Evolutionary conservation across 2,888 invertebrate genomes (phyloP), one percentile per base, ranked within the genome.

Genomic region (Buathra laborator): DNA sequence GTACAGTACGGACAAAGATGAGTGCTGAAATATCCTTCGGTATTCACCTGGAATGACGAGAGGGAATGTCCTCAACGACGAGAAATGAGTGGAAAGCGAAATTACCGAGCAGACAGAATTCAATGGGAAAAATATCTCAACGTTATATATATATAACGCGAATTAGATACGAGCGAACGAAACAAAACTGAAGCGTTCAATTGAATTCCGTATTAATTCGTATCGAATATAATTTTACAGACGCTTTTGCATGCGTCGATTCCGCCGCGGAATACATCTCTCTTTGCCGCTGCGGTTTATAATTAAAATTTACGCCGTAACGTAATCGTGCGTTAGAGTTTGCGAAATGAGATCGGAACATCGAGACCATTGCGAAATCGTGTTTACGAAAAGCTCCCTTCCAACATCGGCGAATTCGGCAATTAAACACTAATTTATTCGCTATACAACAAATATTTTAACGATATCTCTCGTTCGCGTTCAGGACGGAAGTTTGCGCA

Each of bases 361-460:
- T 66, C 71, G 83, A 29, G 48, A 5, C 0, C 14, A 32, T 4
- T n/a, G 6, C 46, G 46, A 16, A 48, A 37, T 70, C 68, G 24
- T 6, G 9, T 56, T 43, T 37, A 29, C 67, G 37, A 44, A 29
- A 56, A 9, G 43, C 43, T 64, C 19, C 66, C 44, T n/a, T 16
- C 71, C 29, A 12, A 32, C 3, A 43, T 46, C 46, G n/a, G 9
- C 19, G 12, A n/a, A n/a, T 53, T 29, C 44, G 37, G 43, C 72
- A 77, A 84, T 84, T 81, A 48, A 77, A 72, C 59, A 32, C 59
- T 81, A 68, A 81, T 84, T 84, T 77, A 67, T 67, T 77, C 51
- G 59, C 62, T 72, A 44, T 80, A 80, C 51, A 66, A 76, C 72
- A 77, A 76, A 80, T 76, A 80, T 59, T 59, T 24, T 43, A 74